Evolutionary conservation across 1,140 invertebrate genomes (phyloP).

Genomic region (Leptestheria dahalacensis): DNA sequence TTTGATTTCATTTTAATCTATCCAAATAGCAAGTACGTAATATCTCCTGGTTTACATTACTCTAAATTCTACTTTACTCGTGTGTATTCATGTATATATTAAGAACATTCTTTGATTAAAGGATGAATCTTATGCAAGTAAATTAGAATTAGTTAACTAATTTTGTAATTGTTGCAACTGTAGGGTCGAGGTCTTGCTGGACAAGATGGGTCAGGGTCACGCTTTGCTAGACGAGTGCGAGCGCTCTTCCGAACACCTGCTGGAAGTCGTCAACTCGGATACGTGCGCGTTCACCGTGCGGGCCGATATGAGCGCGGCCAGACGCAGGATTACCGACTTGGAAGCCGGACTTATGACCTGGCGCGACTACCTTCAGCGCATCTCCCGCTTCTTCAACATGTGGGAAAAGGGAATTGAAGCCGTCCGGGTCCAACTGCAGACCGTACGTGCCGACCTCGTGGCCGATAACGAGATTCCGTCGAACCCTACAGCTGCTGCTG

Average conservation of each 20-base stretch:
- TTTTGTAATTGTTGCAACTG: background rate
- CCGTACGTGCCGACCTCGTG: conserved; percentile 6
- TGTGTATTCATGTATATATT: too few relatives aligned
- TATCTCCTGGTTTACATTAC: too few relatives aligned
- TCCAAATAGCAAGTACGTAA: too few relatives aligned
- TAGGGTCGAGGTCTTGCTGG: conserved; percentile 12
- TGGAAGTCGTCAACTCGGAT: background rate
- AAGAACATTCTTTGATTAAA: conserved; percentile 22
- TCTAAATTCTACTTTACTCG: too few relatives aligned
- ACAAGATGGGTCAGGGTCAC: conserved; percentile 17
- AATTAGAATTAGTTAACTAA: background rate
- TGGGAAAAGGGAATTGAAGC: conserved; percentile 23
- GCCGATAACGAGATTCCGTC: conserved; percentile 11
- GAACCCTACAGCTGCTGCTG: background rate
- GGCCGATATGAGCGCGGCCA: conserved; percentile 59
- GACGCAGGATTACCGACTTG: conserved; percentile 55
- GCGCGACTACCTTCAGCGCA: conserved; percentile 29
- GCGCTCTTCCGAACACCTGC: conserved; percentile 1
- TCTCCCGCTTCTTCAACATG: conserved; percentile 28
- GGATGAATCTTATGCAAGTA: background rate
- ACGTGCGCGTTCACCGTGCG: conserved; percentile 30
- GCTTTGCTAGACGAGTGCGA: conserved; percentile 1
- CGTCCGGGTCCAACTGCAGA: conserved; percentile 10
- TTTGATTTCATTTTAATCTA: too few relatives aligned
- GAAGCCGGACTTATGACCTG: conserved; percentile 66